Conservation (phyloP, 2,113 vertebrate species). For the Eupsittula cactorum region DNA sequence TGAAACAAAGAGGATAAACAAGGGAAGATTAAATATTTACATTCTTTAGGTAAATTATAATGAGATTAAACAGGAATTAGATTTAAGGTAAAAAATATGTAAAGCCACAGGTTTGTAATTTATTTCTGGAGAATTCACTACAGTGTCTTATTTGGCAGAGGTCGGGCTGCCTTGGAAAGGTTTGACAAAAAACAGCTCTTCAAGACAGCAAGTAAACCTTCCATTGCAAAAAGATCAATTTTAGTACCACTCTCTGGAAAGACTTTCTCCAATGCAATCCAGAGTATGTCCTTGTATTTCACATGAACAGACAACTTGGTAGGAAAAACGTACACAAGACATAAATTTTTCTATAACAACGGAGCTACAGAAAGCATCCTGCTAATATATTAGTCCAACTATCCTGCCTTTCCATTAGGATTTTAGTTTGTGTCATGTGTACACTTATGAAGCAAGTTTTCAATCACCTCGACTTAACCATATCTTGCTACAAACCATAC, state of each 20-base stretch:
- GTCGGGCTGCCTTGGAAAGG: neutral
- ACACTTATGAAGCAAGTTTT: neutral
- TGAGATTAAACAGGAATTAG: neutral
- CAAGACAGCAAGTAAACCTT: neutral
- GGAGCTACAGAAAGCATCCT: neutral
- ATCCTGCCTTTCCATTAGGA: neutral
- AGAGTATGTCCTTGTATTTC: neutral
- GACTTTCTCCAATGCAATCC: neutral
- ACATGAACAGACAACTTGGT: neutral
- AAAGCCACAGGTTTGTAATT: neutral
- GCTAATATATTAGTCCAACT: neutral
- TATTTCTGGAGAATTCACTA: neutral
- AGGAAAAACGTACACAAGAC: rapidly evolving
- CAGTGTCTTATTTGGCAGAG: neutral
- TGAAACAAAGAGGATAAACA: neutral
- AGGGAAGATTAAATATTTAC: neutral
- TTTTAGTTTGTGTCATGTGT: neutral
- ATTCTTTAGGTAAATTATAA: neutral
- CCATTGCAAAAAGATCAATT: neutral
- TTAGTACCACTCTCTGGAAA: neutral
- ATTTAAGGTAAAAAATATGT: neutral
- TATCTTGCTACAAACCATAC: neutral
- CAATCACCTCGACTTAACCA: neutral
- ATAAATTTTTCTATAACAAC: neutral
- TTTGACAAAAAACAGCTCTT: neutral